These are phyloP conservation scores for Anagyrus pseudococci DNA, from an alignment of 2,888 invertebrate genomes.

Conservation along the genomic window DNA sequence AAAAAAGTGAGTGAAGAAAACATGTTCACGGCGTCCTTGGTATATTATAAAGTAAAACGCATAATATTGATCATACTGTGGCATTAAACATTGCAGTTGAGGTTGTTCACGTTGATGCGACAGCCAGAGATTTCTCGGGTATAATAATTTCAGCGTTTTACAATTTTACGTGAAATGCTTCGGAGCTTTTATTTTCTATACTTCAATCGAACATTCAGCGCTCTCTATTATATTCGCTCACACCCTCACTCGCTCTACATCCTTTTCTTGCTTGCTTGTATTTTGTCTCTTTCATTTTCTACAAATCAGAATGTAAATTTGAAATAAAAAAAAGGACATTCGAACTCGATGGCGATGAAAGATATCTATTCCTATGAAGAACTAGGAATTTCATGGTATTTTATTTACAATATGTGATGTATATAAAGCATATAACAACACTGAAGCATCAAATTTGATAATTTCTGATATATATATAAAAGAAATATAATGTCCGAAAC, in stretches of 20 bases:
- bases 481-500: conserved; percentile 51
- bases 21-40: conserved; percentile 43
- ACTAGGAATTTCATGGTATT: conserved; percentile 39
- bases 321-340: conserved; percentile 31
- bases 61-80: conserved; percentile 49
- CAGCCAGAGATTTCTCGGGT: conserved; percentile 47
- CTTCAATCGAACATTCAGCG: conserved; percentile 26
- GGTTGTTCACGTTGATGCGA: conserved; percentile 51
- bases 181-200: conserved; percentile 41
- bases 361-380: conserved; percentile 36
- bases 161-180: conserved; percentile 49
- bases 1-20: conserved; percentile 45
- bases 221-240: conserved; percentile 9
- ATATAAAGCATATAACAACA: conserved; percentile 39
- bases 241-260: conserved; percentile 8
- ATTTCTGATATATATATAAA: conserved; percentile 34
- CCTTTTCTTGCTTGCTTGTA: conserved; percentile 14
- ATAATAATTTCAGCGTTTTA: conserved; percentile 43
- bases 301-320: conserved; percentile 33
- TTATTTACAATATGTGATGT: conserved; percentile 40
- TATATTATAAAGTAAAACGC: conserved; percentile 50
- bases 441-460: conserved; percentile 37
- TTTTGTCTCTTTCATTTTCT: conserved; percentile 22
- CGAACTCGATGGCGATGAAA: conserved; percentile 36
- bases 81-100: conserved; percentile 55